Base-by-base conservation (phyloP, 1,140 invertebrate genomes). In the Choristoneura fumiferana region DNA sequence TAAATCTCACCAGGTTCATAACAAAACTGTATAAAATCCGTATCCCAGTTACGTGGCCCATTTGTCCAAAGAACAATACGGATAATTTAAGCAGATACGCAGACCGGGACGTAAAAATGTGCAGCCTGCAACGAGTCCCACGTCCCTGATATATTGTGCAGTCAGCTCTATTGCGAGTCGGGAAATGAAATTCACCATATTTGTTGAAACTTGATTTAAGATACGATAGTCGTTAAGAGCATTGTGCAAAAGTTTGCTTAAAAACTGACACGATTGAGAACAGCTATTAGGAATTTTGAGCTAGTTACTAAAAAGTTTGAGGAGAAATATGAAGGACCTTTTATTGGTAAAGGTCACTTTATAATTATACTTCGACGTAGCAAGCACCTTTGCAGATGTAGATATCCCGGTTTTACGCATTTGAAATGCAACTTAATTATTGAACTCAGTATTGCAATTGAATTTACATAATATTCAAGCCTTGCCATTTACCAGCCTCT, bases 71-170 rank as follows among this genome's bases (percentile, higher is more conserved):
- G 43, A 49, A 49, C 43, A 49, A 49, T 49, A 18, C 14, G 43
- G 43, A 49, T 49, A 49, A 49, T 49, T 49, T 49, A 49, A 49
- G 43, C 43, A 49, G 43, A 49, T 49, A 49, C 43, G 10, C 22
- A 29, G 22, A 29, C 2, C 10, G 43, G 18, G n/a, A 22, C 43
- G 43, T 17, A 49, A 49, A 49, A 49, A 49, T 49, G n/a, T 49
- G 43, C 43, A 49, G 43, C 10, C 10, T 29, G 43, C 43, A 49
- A 49, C 43, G 43, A 49, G 29, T 22, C 43, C n/a, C 40, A 43
- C 40, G 40, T 43, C 14, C 43, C 18, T 12, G 43, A 17, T 33
- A 49, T 49, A 49, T 49, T 49, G 43, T 17, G 29, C 22, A 29
- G 22, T 3, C 22, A 3, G 22, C 43, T 22, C 22, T 17, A 22